Evolutionary conservation across 2,888 invertebrate species (phyloP).

Genomic region (Drosophila mayaguana): DNA sequence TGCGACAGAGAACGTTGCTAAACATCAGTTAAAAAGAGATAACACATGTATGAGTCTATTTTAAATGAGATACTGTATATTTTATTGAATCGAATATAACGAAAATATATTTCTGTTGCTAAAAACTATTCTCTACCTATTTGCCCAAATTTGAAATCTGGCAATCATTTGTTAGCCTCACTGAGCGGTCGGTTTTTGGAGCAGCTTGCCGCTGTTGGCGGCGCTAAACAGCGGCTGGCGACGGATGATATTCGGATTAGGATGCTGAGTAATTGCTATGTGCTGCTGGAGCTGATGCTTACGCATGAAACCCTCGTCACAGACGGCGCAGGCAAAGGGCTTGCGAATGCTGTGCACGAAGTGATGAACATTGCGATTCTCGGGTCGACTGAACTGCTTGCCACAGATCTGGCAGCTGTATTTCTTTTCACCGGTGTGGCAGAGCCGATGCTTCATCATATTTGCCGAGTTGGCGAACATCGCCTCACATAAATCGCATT

Average conservation of each 20-base stretch:
- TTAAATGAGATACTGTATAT: neutral
- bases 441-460: slow-evolving; percentile 90
- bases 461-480: slow-evolving; percentile 94
- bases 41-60: neutral
- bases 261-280: slow-evolving; percentile 87
- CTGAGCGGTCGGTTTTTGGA: neutral
- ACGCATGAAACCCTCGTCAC: slow-evolving; percentile 93
- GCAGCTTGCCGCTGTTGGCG: slow-evolving; percentile 41
- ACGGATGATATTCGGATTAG: slow-evolving; percentile 92
- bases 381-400: slow-evolving; percentile 93
- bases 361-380: slow-evolving; percentile 93
- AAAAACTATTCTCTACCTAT: neutral
- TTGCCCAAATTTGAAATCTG: too few species aligned
- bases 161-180: neutral
- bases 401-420: slow-evolving; percentile 93
- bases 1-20: neutral
- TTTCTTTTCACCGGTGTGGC: slow-evolving; percentile 92
- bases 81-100: neutral
- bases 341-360: slow-evolving; percentile 95
- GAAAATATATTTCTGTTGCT: neutral
- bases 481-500: slow-evolving; percentile 90
- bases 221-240: slow-evolving; percentile 90
- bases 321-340: slow-evolving; percentile 93
- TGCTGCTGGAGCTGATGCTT: slow-evolving; percentile 92
- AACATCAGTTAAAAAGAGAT: slow-evolving; percentile 23